Evolutionary conservation across 2,113 vertebrate genomes (phyloP), one percentile per base, ranked within the genome.

Genomic region (Limnothrissa miodon): DNA sequence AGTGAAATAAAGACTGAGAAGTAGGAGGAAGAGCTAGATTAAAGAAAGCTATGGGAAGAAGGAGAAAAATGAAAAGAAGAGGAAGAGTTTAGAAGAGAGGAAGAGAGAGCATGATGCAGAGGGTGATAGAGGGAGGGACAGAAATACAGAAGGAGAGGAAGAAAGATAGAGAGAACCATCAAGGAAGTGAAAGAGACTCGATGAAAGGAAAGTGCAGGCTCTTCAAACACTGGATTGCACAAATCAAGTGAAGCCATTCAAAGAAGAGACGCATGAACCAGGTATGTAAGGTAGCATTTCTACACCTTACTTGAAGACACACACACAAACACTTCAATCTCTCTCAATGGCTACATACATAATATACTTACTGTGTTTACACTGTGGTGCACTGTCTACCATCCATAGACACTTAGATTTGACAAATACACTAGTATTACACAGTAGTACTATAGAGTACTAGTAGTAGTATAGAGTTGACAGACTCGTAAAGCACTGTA

Each of bases 131-230:
- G 44, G 53, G 36, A 21, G 62, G n/a, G 46, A 59, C 45, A 59
- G 36, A 39, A 21, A 81, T 29, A 78, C 8, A 53, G 39, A 82
- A 19, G 45, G 48, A 45, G 70, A 78, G 44, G 19, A 62, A 36
- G 66, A 36, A 78, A 83, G 33, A 39, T 8, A 89, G 48, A 42
- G 82, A 87, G 83, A 0, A 82, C 84, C 42, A 80, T 23, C 78
- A n/a, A 78, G 33, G 59, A 85, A 87, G 78, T 88, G 36, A 80
- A 78, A 87, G 81, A 86, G 80, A 39, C 62, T 46, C 51, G 48
- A 62, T 82, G 45, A 39, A 29, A 91, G 88, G 88, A 90, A 90
- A 88, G 17, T 87, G 70, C 79, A 85, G 87, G 88, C 90, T 88
- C 82, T 88, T 70, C 17, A 85, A 87, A 85, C 84, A 74, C 66